Conservation (phyloP, 2,888 invertebrate species). For the Apamea sordens region DNA sequence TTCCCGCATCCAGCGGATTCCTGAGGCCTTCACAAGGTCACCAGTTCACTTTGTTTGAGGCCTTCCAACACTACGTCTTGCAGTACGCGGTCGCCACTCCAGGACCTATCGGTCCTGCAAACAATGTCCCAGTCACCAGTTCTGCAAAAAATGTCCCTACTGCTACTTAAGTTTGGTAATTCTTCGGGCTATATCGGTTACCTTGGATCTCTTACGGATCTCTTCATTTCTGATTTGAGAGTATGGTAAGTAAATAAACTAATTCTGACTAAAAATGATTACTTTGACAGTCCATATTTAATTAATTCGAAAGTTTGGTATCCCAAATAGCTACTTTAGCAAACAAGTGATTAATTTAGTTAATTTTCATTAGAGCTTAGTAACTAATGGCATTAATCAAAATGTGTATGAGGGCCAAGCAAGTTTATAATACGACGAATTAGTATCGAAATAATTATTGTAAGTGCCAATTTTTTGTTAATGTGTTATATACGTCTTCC, state of each 20-base stretch:
- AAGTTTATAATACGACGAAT: slow-evolving; percentile 18
- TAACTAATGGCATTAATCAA: slow-evolving; percentile 34
- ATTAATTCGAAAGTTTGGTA: slow-evolving; percentile 2
- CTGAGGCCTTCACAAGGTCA: not conserved
- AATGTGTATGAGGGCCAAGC: slow-evolving; percentile 1
- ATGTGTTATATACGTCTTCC: too few species aligned
- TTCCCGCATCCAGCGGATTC: not conserved
- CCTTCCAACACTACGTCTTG: not conserved
- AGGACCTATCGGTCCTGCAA: not conserved
- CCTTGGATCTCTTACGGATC: not conserved
- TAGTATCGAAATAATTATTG: not conserved
- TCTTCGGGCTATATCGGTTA: not conserved
- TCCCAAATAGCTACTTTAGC: not conserved
- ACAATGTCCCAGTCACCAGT: not conserved
- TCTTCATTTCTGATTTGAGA: not conserved
- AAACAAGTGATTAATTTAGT: slow-evolving; percentile 1
- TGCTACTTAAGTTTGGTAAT: not conserved
- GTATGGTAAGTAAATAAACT: not conserved
- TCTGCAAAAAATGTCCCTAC: not conserved
- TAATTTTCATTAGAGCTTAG: slow-evolving; percentile 21
- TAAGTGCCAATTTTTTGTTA: slow-evolving; percentile 5
- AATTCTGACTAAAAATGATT: not conserved
- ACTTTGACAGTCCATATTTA: not conserved
- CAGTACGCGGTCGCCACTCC: not conserved
- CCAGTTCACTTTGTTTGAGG: not conserved